phyloP scores from a whole-genome alignment of 2,113 vertebrate genomes.

The Chloroceryle aenea region DNA sequence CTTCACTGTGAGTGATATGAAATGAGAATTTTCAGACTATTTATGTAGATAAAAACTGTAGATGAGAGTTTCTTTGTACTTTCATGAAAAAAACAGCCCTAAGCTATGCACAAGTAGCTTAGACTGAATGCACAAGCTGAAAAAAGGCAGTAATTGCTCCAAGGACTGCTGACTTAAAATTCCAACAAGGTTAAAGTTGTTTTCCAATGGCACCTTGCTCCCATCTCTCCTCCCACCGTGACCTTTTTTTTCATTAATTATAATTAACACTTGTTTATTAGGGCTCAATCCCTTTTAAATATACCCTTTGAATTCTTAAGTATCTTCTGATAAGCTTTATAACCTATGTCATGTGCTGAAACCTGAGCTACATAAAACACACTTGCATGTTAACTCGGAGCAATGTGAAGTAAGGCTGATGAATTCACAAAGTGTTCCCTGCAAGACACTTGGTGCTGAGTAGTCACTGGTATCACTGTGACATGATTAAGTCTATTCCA shows the following conservation, averaged over 20 bases:
- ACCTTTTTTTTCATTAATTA: background rate
- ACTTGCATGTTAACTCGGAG: background rate
- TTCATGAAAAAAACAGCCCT: background rate
- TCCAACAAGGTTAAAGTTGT: background rate
- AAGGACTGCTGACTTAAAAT: background rate
- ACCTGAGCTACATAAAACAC: background rate
- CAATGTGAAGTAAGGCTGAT: background rate
- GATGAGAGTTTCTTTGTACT: slow-evolving; percentile 20
- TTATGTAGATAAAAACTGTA: background rate
- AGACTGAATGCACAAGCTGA: background rate
- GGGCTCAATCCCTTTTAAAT: background rate
- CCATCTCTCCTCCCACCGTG: background rate
- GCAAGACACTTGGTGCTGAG: background rate
- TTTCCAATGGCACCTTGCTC: background rate
- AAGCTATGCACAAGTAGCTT: slow-evolving; percentile 7
- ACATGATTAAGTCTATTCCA: background rate
- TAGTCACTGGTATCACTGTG: background rate
- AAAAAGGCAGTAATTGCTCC: background rate
- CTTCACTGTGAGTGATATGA: background rate
- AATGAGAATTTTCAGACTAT: background rate
- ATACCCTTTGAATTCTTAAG: background rate
- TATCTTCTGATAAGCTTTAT: background rate
- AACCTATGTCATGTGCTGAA: background rate
- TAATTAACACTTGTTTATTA: background rate
- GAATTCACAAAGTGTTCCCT: background rate